Evolutionary conservation across 2,888 invertebrate species (phyloP), one percentile per base, ranked within the genome.

Genomic region (Drosophila kambysellisi): DNA sequence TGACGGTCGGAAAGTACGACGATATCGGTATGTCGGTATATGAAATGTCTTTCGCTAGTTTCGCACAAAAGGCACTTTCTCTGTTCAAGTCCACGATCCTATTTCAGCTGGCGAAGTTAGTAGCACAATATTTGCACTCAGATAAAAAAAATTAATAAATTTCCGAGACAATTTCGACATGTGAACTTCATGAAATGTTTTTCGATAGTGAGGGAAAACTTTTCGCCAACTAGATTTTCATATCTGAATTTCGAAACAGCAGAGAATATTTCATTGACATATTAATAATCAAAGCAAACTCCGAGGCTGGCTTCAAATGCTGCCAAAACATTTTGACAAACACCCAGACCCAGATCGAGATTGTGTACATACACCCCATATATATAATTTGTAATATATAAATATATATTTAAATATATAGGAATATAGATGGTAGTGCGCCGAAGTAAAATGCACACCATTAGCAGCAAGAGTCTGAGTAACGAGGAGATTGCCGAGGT

Each of bases 401-500:
- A 25, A 25, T 25, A 25, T 25, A 25, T 25, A 25, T 25, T 25
- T 25, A 25, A 25, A 25, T 25, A 25, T 25, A 25, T 25, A 25
- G 25, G 25, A 3, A 25, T 25, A 25, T 25, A 25, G 25, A 25
- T 25, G 33, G 35, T 43, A 35, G 12, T 0, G 15, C 41, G 1
- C 6, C 7, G 30, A 33, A 29, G 1, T 0, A 70, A 4, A 37
- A 88, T 85, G 84, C 87, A 87, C 54, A 84, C 54, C 25, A 76
- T 85, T 8, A 58, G 12, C 15, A 59, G 5, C 43, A 86, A 82
- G 53, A 54, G 6, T 4, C 59, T 89, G 5, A 79, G 33, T 58
- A 52, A 46, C 48, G 79, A 77, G 15, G 89, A 91, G 41, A 9
- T 78, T 17, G 54, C 70, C 52, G 79, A 91, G 53, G 70, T 90